Percentiles rank a stretch among this genome's conserved stretches.
These are phyloP conservation scores for Dynastes grantii DNA, from an alignment of 2,888 invertebrate species.

Conservation along the genomic window DNA sequence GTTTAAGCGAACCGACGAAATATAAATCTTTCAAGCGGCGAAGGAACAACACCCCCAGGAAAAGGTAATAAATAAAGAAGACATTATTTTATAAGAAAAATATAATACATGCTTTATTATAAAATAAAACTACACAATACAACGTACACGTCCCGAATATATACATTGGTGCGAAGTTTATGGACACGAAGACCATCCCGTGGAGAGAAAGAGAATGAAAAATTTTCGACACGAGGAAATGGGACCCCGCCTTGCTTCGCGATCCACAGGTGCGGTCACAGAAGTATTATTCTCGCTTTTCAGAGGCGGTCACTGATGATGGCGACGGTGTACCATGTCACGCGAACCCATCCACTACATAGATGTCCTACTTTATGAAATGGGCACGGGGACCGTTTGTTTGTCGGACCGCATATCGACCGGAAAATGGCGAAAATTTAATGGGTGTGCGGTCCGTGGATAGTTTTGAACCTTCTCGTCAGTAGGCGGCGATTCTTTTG, in stretches of 20 bases:
- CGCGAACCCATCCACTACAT: constrained; percentile 31
- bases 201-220: constrained; percentile 18
- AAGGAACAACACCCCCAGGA: background rate
- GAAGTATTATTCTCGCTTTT: constrained; percentile 42
- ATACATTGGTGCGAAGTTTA: constrained; percentile 31
- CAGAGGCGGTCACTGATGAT: constrained; percentile 12
- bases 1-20: background rate
- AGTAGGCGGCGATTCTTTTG: constrained; percentile 69
- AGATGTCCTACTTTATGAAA: constrained; percentile 34
- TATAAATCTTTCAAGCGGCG: constrained; percentile 1
- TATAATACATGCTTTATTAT: constrained; percentile 37
- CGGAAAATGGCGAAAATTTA: constrained; percentile 45
- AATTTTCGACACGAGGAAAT: constrained; percentile 35
- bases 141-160: constrained; percentile 36
- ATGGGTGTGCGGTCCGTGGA: constrained; percentile 67
- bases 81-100: constrained; percentile 37
- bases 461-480: constrained; percentile 70
- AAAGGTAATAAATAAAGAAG: constrained; percentile 27
- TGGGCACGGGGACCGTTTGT: constrained; percentile 27
- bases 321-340: constrained; percentile 19
- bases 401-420: constrained; percentile 39
- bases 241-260: constrained; percentile 24
- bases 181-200: constrained; percentile 37
- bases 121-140: constrained; percentile 44
- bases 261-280: constrained; percentile 51